phyloP scores from a whole-genome alignment of 2,797 vertebrate species.

The Podarcis lilfordi region DNA sequence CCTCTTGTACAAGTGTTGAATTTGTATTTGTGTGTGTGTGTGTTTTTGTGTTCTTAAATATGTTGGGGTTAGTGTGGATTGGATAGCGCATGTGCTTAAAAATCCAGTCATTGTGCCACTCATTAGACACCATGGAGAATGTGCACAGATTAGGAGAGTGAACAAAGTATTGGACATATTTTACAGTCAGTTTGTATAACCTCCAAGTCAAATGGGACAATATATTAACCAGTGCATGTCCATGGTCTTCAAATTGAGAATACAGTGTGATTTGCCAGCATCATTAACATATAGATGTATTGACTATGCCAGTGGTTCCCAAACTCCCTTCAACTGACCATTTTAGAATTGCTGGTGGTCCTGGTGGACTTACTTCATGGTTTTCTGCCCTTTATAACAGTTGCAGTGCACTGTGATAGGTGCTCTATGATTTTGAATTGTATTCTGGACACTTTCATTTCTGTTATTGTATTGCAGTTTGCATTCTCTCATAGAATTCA shows the following conservation, averaged over 20 bases:
- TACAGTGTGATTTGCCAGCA: neutral
- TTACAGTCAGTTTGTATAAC: neutral
- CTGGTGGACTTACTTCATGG: no score
- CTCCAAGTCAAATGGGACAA: neutral
- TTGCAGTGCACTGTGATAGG: no score
- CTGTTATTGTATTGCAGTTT: no score
- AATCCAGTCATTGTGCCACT: neutral
- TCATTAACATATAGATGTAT: neutral
- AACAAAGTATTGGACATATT: neutral
- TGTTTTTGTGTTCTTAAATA: neutral
- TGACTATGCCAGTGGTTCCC: no score
- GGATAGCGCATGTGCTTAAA: neutral
- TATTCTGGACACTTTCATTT: no score
- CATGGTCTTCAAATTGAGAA: neutral
- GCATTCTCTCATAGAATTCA: no score
- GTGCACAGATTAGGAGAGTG: neutral
- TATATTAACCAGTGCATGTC: neutral
- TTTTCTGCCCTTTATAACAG: no score
- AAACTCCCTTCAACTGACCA: no score
- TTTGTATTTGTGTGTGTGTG: slow-evolving; percentile 41
- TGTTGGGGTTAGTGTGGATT: neutral
- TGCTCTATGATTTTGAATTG: no score
- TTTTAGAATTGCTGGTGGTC: no score
- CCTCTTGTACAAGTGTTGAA: slow-evolving; percentile 51
- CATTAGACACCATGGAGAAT: neutral